These are phyloP conservation scores for Hipposideros larvatus DNA, from an alignment of 2,797 vertebrate genomes.

Conservation along the genomic window DNA sequence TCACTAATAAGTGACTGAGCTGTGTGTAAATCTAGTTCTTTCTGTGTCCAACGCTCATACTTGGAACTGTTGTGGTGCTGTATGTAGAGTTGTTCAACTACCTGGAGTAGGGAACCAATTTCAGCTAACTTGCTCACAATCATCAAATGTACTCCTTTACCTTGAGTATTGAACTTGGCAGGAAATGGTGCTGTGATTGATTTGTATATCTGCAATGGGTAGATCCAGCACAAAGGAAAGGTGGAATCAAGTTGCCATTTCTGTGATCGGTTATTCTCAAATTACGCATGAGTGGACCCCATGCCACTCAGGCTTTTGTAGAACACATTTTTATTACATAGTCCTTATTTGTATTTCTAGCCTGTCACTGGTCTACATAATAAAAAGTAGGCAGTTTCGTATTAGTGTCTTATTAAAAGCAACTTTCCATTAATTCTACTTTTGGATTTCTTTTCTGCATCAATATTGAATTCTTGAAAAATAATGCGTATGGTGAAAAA, in stretches of 20 bases:
- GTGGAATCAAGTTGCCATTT: not conserved
- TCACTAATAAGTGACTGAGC: not conserved
- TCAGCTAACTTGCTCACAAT: not conserved
- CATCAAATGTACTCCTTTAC: not conserved
- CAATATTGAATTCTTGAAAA: constrained; percentile 24
- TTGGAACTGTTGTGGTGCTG: not conserved
- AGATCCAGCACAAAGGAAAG: not conserved
- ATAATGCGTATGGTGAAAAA: not conserved
- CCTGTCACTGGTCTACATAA: not conserved
- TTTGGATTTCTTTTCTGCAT: constrained; percentile 23
- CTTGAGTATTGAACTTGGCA: not conserved
- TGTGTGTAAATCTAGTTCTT: not conserved
- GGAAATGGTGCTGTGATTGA: not conserved
- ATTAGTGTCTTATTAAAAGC: constrained; percentile 28
- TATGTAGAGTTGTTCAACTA: not conserved
- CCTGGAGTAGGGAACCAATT: not conserved
- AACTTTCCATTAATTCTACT: not conserved
- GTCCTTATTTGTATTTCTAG: not conserved
- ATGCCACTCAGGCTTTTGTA: not conserved
- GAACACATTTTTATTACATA: not conserved
- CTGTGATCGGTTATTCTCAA: not conserved
- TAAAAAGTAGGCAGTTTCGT: constrained; percentile 26
- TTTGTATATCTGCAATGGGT: not conserved
- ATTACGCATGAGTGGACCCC: not conserved
- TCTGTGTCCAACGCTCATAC: rapidly evolving